These are phyloP conservation scores for Danio aesculapii DNA, from an alignment of 2,797 vertebrate species.

Conservation along the genomic window DNA sequence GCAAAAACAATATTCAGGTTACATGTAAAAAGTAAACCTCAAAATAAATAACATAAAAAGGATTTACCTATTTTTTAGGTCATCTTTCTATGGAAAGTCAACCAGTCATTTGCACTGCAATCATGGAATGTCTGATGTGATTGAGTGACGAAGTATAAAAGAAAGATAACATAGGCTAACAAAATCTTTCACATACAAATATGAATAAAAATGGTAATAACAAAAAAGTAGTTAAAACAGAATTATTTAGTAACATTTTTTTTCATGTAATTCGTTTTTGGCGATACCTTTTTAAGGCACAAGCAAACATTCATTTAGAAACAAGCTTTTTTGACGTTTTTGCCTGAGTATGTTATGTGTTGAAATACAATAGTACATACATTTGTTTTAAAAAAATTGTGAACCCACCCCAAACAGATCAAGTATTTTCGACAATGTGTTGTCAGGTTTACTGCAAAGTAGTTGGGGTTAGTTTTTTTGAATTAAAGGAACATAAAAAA, in stretches of 20 bases:
- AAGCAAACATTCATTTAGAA: not conserved
- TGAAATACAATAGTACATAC: not conserved
- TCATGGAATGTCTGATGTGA: not conserved
- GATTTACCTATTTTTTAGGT: conserved; percentile 10
- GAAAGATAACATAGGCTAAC: conserved; percentile 22
- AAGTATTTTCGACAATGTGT: too few species aligned
- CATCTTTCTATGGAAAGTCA: conserved; percentile 4
- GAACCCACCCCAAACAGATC: too few species aligned
- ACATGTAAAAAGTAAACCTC: not conserved
- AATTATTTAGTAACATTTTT: not conserved
- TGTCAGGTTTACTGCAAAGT: too few species aligned
- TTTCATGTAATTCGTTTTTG: not conserved
- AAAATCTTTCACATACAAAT: conserved; percentile 8
- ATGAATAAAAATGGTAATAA: conserved; percentile 1
- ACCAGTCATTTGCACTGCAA: conserved; percentile 15
- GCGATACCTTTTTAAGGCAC: not conserved
- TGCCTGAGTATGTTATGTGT: not conserved
- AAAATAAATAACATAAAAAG: not conserved
- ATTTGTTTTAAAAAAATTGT: not conserved
- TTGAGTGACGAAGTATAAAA: conserved; percentile 15
- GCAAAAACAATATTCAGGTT: conserved; percentile 1
- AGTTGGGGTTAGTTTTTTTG: too few species aligned
- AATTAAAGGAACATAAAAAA: too few species aligned
- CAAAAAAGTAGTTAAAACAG: not conserved
- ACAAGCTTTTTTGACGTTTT: not conserved